Evolutionary conservation across 2,113 vertebrate species (phyloP).

Genomic region (Sinocyclocheilus anophthalmus): DNA sequence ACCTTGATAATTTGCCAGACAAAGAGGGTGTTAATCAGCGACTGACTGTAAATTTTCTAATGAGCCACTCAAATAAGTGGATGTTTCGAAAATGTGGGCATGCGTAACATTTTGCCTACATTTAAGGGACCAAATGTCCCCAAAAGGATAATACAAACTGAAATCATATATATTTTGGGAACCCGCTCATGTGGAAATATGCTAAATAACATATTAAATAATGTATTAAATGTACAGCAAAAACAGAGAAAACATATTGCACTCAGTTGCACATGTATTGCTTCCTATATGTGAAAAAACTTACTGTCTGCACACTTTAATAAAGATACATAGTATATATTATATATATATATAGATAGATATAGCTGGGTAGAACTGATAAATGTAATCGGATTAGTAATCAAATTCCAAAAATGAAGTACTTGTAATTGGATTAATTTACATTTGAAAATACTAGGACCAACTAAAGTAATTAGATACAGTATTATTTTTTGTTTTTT

Average conservation of each 20-base stretch:
- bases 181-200: background rate
- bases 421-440: too few species aligned
- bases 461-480: too few species aligned
- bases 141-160: background rate
- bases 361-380: too few species aligned
- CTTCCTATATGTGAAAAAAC: too few species aligned
- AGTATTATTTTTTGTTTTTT: too few species aligned
- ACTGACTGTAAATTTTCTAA: slow-evolving; percentile 8
- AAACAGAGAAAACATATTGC: background rate
- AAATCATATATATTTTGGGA: background rate
- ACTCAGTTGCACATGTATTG: too few species aligned
- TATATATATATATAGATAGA: too few species aligned
- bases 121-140: background rate
- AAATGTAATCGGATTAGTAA: too few species aligned
- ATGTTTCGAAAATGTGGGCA: background rate
- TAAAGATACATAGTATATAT: too few species aligned
- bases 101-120: background rate
- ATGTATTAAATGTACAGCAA: background rate
- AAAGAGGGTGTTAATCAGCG: slow-evolving; percentile 36
- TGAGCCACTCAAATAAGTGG: slow-evolving; percentile 18
- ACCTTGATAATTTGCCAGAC: slow-evolving; percentile 46
- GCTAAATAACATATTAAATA: background rate
- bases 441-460: too few species aligned
- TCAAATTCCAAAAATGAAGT: too few species aligned
- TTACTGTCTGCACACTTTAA: too few species aligned